Evolutionary conservation across 2,888 invertebrate species (phyloP), one percentile per base, ranked within the genome.

Genomic region (Patella pellucida): DNA sequence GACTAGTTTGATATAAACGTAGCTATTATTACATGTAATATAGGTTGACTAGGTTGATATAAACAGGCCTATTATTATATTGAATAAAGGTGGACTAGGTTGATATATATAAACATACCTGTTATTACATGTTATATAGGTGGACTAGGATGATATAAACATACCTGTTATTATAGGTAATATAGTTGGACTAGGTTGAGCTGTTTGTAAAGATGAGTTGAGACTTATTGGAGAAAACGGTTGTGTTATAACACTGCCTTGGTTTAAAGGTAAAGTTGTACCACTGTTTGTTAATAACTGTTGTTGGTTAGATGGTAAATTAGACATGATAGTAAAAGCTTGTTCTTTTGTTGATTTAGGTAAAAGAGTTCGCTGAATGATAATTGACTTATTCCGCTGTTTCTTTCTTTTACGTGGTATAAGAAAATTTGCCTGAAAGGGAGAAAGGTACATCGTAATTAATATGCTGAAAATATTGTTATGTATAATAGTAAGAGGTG

Each of bases 351-450:
- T 77, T 52, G 85, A 81, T 73, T 89, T 89, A 7, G 89, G 89
- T 51, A 89, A 78, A 14, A 89, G 81, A 2, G 86, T 87, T 68
- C 89, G 81, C 82, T 89, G 89, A n/a, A 85, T 81, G 52, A 88
- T 81, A 56, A 85, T 81, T 0, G 81, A 80, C 0, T 78, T 70
- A 19, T 70, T 69, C 19, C 54, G 54, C 14, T 71, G 74, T 3
- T 69, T 52, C 69, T 78, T 78, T 51, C 78, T 72, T 19, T 72
- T 78, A 31, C 72, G 70, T 15, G 77, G 74, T 50, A 73, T 74
- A 69, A 81, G 62, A 31, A 71, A 69, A 67, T 71, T 74, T 12
- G 70, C 50, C 67, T 74, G 71, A 70, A 70, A 71, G 12, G 62
- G 23, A 51, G 11, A 62, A 72, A 72, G 16, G 3, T 5, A 31